Evolutionary conservation across 1,140 invertebrate genomes (phyloP).

Genomic region (Wiebesia pumilae): DNA sequence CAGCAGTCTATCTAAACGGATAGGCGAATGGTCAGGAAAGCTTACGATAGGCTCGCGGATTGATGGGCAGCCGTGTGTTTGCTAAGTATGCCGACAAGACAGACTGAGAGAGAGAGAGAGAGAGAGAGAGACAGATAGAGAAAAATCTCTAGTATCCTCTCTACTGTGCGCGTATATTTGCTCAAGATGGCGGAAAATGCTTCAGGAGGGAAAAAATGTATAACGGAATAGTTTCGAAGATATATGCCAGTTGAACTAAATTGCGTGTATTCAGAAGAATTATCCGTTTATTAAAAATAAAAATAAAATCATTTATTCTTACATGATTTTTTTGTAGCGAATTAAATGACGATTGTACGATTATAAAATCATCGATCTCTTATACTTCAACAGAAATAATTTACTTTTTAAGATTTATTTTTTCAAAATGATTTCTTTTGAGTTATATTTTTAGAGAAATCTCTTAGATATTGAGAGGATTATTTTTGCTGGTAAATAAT

Average conservation of each 20-base stretch:
- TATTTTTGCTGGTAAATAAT: not conserved
- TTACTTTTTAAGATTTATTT: not conserved
- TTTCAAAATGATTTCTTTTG: not conserved
- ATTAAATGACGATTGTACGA: not conserved
- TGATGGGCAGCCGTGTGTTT: slow-evolving; percentile 38
- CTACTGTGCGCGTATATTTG: slow-evolving; percentile 1
- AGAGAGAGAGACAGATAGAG: not conserved
- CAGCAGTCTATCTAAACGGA: slow-evolving; percentile 8
- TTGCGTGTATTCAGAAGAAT: not conserved
- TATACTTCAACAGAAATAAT: not conserved
- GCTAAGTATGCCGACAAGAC: slow-evolving; percentile 29
- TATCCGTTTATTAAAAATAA: not conserved
- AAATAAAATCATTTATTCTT: not conserved
- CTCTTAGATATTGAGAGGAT: not conserved
- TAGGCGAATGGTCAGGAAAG: not conserved
- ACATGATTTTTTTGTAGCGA: not conserved
- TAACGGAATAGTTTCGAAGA: not conserved
- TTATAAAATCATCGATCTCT: not conserved
- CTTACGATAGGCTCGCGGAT: slow-evolving; percentile 11
- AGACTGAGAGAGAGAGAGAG: not conserved
- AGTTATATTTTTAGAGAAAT: not conserved
- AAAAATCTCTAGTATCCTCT: slow-evolving; percentile 25
- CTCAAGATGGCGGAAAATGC: slow-evolving; percentile 21
- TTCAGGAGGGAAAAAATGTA: slow-evolving; percentile 3
- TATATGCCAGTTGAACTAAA: not conserved